Conservation (phyloP, 2,888 invertebrate species). For the Syritta pipiens region DNA sequence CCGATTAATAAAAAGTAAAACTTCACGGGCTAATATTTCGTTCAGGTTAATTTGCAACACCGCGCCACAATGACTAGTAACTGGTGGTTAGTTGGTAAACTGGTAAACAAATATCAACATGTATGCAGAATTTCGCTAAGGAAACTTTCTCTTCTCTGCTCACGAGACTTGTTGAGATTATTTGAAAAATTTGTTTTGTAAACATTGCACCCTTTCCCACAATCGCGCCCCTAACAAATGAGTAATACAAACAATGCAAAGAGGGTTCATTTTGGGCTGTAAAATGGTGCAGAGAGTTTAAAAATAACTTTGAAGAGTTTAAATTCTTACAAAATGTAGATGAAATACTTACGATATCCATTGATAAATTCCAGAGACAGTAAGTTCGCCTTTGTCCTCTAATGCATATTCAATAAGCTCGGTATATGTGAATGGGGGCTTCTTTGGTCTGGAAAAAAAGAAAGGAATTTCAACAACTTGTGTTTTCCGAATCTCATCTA, state of each 20-base stretch:
- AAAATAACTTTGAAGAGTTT: slow-evolving; percentile 27
- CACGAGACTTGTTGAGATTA: slow-evolving; percentile 55
- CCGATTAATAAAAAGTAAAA: slow-evolving; percentile 27
- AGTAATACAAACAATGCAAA: slow-evolving; percentile 21
- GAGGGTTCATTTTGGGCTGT: slow-evolving; percentile 4
- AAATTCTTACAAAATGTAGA: slow-evolving; percentile 60
- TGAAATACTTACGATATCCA: slow-evolving; percentile 93
- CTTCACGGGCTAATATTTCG: slow-evolving; percentile 32
- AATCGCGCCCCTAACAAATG: background rate
- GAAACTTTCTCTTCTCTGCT: slow-evolving; percentile 39
- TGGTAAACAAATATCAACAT: slow-evolving; percentile 70
- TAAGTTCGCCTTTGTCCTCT: slow-evolving; percentile 91
- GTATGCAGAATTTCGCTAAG: slow-evolving; percentile 58
- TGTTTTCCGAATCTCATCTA: no score
- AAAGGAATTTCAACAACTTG: background rate
- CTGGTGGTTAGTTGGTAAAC: slow-evolving; percentile 54
- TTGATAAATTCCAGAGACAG: slow-evolving; percentile 94
- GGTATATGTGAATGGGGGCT: slow-evolving; percentile 94
- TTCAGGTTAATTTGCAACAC: slow-evolving; percentile 55
- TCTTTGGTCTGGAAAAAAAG: slow-evolving; percentile 82
- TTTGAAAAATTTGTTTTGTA: slow-evolving; percentile 49
- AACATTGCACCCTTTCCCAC: slow-evolving; percentile 18
- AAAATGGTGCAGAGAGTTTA: slow-evolving; percentile 23
- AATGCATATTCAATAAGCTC: slow-evolving; percentile 93
- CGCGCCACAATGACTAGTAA: slow-evolving; percentile 27